Evolutionary conservation across 1,140 invertebrate genomes (phyloP).

Genomic region (Scaptomyza montana): DNA sequence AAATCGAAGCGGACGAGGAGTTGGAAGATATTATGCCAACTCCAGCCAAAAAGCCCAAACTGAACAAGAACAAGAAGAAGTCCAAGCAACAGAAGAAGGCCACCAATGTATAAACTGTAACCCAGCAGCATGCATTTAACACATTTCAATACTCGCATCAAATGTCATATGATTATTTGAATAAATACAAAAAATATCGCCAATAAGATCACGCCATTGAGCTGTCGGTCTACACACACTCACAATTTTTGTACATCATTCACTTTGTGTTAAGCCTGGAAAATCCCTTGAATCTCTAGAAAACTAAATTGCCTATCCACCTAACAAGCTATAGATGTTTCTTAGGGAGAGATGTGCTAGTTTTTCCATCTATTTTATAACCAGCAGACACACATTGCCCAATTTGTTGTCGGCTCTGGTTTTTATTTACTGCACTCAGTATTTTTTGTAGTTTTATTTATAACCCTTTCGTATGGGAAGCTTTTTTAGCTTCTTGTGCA

Average conservation of each 20-base stretch:
- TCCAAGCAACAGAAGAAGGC: too few species aligned
- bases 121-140: too few species aligned
- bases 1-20: too few species aligned
- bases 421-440: constrained; percentile 3
- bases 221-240: neutral
- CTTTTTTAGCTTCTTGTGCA: constrained; percentile 35
- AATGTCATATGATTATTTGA: too few species aligned
- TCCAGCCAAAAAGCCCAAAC: too few species aligned
- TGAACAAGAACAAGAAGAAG: too few species aligned
- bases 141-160: too few species aligned
- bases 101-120: too few species aligned
- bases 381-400: constrained; percentile 27
- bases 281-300: neutral
- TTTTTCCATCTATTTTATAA: constrained; percentile 29
- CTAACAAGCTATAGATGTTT: constrained; percentile 16
- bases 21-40: too few species aligned
- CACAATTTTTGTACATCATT: neutral
- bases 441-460: constrained; percentile 50
- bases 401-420: constrained; percentile 6
- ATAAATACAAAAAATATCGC: too few species aligned
- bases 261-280: constrained; percentile 2
- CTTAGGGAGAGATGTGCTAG: constrained; percentile 5
- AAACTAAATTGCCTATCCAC: constrained; percentile 31
- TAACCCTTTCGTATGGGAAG: constrained; percentile 55
- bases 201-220: too few species aligned